Conservation (phyloP, 2,888 invertebrate genomes). For the Globia sparganii region DNA sequence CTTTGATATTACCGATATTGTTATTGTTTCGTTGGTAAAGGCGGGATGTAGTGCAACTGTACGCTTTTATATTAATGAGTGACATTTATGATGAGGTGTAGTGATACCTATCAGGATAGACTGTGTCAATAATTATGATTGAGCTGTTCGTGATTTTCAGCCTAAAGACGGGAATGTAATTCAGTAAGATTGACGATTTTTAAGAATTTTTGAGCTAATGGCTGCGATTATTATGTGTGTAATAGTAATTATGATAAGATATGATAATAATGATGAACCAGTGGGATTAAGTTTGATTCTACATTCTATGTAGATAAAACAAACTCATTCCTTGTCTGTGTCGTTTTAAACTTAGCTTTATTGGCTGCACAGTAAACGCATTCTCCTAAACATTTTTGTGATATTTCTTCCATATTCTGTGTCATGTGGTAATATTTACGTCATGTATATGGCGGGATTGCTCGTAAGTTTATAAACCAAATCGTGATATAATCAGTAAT, state of each 20-base stretch:
- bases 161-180: not conserved
- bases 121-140: not conserved
- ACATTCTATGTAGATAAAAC: not conserved
- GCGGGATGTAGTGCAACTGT: not conserved
- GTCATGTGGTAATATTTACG: not conserved
- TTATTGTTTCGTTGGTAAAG: not conserved
- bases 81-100: not conserved
- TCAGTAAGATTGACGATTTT: not conserved
- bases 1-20: not conserved
- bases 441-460: not conserved
- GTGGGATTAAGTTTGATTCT: not conserved
- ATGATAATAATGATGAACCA: not conserved
- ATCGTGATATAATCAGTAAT: not conserved
- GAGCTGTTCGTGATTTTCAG: not conserved
- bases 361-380: not conserved
- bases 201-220: too few species aligned
- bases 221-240: not conserved
- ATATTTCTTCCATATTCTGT: not conserved
- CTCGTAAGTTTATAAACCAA: not conserved
- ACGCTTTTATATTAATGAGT: not conserved
- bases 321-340: not conserved
- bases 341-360: not conserved
- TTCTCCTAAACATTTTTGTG: not conserved
- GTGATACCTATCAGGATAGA: not conserved
- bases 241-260: not conserved